Percentiles rank a stretch among this genome's conserved stretches.
phyloP scores from a whole-genome alignment of 2,113 vertebrate species.

The Eublepharis macularius region DNA sequence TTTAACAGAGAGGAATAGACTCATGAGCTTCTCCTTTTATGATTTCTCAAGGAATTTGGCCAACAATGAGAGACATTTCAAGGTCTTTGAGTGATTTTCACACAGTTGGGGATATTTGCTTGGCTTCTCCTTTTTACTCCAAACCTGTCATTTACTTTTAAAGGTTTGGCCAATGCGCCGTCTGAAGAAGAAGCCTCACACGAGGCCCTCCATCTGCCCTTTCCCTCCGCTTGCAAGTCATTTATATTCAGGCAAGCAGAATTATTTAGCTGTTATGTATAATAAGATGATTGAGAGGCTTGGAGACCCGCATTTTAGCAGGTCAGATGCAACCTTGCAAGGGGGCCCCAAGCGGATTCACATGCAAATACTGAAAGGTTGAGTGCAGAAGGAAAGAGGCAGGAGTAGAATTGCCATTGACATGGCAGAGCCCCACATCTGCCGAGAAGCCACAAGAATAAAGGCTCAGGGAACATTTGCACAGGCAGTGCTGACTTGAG shows the following conservation, averaged over 20 bases:
- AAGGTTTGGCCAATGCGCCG: background rate
- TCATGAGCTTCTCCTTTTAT: background rate
- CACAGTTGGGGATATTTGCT: slow-evolving; percentile 10
- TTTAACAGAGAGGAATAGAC: rapidly evolving
- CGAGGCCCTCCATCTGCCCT: slow-evolving; percentile 45
- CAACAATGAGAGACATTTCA: slow-evolving; percentile 25
- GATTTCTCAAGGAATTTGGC: background rate
- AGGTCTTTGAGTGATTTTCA: background rate
- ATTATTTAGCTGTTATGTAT: slow-evolving; percentile 67
- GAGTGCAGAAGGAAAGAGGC: slow-evolving; percentile 32
- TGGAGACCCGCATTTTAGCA: slow-evolving; percentile 63
- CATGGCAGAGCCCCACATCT: slow-evolving; percentile 61
- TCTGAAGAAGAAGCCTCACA: slow-evolving; percentile 1
- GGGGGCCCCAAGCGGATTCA: slow-evolving; percentile 70
- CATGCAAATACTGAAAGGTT: slow-evolving; percentile 76
- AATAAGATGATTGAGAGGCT: slow-evolving; percentile 65
- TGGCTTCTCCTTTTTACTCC: background rate
- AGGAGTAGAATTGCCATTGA: slow-evolving; percentile 63
- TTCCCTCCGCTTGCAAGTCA: slow-evolving; percentile 49
- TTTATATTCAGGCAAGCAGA: slow-evolving; percentile 53
- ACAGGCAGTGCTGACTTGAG: slow-evolving; percentile 12
- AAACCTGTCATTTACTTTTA: slow-evolving; percentile 9
- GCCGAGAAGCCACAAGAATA: slow-evolving; percentile 45
- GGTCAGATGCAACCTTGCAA: slow-evolving; percentile 61
- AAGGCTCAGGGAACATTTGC: slow-evolving; percentile 39